Percentiles rank a stretch among this genome's conserved stretches.
Conservation (phyloP, 2,113 vertebrate species). For the Gambusia holbrooki region DNA sequence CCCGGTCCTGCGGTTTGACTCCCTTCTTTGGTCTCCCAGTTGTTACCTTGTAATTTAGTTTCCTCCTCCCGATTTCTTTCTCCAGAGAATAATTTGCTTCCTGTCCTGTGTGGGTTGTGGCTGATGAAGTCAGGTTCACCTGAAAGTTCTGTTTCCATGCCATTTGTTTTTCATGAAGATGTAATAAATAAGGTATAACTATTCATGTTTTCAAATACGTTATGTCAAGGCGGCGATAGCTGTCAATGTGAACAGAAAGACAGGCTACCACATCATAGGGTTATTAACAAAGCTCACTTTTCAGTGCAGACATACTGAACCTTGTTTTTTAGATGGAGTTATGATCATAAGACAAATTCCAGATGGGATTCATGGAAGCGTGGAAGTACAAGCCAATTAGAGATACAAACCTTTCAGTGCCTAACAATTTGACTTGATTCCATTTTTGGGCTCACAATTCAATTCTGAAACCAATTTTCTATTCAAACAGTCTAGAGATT, state of each 20-base stretch:
- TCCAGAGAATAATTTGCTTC: conserved; percentile 34
- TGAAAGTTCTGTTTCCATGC: conserved; percentile 5
- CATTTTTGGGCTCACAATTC: no score
- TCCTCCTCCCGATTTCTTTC: conserved; percentile 22
- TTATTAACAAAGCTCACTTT: background rate
- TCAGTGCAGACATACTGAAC: no score
- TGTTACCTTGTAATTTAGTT: conserved; percentile 22
- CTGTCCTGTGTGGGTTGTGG: conserved; percentile 59
- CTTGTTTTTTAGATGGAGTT: background rate
- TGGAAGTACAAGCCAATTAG: no score
- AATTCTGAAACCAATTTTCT: no score
- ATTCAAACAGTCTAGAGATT: no score
- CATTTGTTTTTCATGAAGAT: no score
- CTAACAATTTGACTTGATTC: no score
- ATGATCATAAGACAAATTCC: background rate
- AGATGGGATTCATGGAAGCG: no score
- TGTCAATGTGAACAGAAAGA: conserved; percentile 6
- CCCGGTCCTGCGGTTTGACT: conserved; percentile 22
- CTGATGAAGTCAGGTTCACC: conserved; percentile 63
- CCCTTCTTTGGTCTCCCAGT: conserved; percentile 28
- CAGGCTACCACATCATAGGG: background rate
- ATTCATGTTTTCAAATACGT: no score
- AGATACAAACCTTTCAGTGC: no score
- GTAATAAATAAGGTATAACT: no score
- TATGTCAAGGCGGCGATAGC: background rate